Percentiles rank a stretch among this genome's conserved stretches.
Evolutionary conservation across 2,797 vertebrate species (phyloP).

Genomic region (Threskiornis aethiopicus): DNA sequence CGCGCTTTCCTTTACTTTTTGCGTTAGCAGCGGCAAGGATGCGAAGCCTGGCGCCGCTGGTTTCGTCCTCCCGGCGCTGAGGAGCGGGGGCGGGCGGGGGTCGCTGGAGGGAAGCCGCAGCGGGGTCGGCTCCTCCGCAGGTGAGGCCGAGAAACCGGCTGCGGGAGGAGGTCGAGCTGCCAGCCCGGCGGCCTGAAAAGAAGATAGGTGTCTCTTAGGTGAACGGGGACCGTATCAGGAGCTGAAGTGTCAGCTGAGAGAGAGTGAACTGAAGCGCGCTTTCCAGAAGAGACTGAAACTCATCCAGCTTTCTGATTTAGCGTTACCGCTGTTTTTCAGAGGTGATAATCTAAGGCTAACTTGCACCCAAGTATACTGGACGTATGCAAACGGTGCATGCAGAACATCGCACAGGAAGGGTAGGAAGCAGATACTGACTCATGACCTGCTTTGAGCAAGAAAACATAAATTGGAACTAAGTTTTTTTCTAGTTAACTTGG

Average conservation of each 20-base stretch:
- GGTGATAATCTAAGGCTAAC: neutral
- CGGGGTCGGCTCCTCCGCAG: neutral
- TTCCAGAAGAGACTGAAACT: neutral
- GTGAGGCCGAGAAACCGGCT: too few species aligned
- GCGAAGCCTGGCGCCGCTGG: neutral
- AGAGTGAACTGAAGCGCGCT: rapidly evolving
- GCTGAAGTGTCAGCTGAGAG: neutral
- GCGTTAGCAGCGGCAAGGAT: neutral
- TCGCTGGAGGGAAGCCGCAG: rapidly evolving
- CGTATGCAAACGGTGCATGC: rapidly evolving
- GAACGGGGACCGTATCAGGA: rapidly evolving
- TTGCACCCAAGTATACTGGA: rapidly evolving
- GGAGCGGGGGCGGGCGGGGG: neutral
- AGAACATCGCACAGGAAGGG: neutral
- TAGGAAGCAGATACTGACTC: neutral
- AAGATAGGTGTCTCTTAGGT: rapidly evolving
- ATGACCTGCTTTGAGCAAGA: neutral
- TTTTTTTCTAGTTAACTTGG: neutral
- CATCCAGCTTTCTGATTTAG: neutral
- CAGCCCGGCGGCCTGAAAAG: neutral
- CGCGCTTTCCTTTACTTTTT: rapidly evolving
- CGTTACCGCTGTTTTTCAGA: rapidly evolving
- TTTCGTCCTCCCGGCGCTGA: neutral
- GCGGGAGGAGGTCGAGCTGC: neutral
- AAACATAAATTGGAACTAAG: neutral